These are phyloP conservation scores for Denticeps clupeoides DNA, from an alignment of 2,797 vertebrate genomes.

Conservation along the genomic window DNA sequence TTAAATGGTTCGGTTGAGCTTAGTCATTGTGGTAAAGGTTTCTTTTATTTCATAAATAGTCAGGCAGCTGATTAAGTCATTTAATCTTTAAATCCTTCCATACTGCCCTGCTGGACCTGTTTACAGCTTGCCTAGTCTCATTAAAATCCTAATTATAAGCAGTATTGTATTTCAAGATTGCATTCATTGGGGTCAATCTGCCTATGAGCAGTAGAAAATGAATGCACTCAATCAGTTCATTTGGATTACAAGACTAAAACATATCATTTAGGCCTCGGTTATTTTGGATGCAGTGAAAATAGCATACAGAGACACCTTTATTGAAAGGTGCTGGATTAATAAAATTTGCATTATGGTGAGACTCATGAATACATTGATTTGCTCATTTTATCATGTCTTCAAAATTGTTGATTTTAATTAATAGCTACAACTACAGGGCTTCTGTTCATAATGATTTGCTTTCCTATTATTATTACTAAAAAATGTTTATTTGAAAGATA, in stretches of 20 bases:
- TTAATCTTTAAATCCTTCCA: constrained; percentile 28
- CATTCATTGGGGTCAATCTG: constrained; percentile 33
- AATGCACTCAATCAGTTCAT: constrained; percentile 50
- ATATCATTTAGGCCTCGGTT: constrained; percentile 56
- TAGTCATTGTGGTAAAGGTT: no score
- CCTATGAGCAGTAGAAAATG: constrained; percentile 25
- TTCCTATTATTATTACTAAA: no score
- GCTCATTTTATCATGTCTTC: constrained; percentile 60
- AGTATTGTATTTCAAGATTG: constrained; percentile 38
- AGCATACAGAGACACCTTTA: constrained; percentile 65
- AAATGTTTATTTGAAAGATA: no score
- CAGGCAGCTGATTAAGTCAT: constrained; percentile 19
- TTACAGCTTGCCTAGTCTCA: constrained; percentile 40
- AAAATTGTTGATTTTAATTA: constrained; percentile 80
- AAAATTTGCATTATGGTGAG: constrained; percentile 69
- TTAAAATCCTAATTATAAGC: constrained; percentile 47
- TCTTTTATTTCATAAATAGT: no score
- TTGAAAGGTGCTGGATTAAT: constrained; percentile 64
- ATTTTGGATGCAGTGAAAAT: constrained; percentile 55
- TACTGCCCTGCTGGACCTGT: constrained; percentile 31
- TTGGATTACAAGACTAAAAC: constrained; percentile 46
- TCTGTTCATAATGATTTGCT: background rate
- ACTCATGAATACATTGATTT: constrained; percentile 69
- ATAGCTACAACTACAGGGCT: constrained; percentile 43
- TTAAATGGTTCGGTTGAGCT: no score